Evolutionary conservation across 2,888 invertebrate genomes (phyloP), one percentile per base, ranked within the genome.

Genomic region (Drosophila anomalata): DNA sequence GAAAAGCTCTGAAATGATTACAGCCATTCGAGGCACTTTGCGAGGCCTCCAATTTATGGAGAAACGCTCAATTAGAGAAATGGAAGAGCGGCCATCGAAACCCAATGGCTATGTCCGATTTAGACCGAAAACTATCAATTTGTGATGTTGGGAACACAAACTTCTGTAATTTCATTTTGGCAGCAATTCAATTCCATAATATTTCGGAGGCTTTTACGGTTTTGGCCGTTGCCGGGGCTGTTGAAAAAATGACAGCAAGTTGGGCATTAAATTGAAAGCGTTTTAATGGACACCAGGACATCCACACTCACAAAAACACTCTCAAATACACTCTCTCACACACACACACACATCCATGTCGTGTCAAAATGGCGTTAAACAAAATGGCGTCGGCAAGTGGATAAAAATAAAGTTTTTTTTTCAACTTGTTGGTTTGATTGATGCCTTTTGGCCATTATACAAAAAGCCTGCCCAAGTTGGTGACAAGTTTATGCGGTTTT

Each of bases 371-470:
- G 57, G 48, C 57, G 57, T 24, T 36, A 42, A 42, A 59, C 54
- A 61, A 75, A 75, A 75, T 77, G 75, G 73, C 60, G 63, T 3
- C 56, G 39, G 31, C 22, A 70, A 47, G 75, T 75, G 75, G 20
- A 56, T 47, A 63, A 47, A 39, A 46, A 66, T 61, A 72, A 62
- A 63, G 50, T 31, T 29, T 47, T 59, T 31, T 47, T 59, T 26
- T 26, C 24, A 29, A 80, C 61, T 70, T 67, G 67, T 56, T 61
- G 44, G 54, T 61, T 58, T 76, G 86, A 79, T 78, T 71, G 82
- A 78, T 71, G 82, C 54, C 42, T 48, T 44, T 55, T 42, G 31
- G 69, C 41, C n/a, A 44, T 26, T 56, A 67, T 47, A 65, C 48
- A 63, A 63, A 63, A 65, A 46, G 36, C 29, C 33, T 12, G 41